Percentiles rank a stretch among this genome's conserved stretches.
These are phyloP conservation scores for Diarsia rubi DNA, from an alignment of 2,888 invertebrate species.

Conservation along the genomic window DNA sequence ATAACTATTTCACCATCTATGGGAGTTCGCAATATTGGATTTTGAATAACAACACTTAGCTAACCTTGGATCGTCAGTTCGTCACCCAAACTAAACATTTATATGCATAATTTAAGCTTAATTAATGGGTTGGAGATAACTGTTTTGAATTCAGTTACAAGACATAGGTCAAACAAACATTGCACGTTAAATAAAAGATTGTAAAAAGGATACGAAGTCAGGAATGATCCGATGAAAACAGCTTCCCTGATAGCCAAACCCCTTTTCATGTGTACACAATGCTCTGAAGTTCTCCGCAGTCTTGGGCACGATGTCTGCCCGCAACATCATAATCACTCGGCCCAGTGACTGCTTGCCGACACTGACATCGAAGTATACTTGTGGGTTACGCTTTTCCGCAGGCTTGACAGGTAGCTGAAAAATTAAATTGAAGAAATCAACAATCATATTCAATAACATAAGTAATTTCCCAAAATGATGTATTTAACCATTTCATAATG, in stretches of 20 bases:
- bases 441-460: neutral
- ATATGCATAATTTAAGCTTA: neutral
- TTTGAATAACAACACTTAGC: neutral
- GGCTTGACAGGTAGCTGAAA: constrained; percentile 81
- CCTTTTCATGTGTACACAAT: constrained; percentile 98
- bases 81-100: neutral
- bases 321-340: constrained; percentile 97
- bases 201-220: constrained; percentile 96
- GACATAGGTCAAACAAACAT: neutral
- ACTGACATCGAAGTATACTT: constrained; percentile 98
- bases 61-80: neutral
- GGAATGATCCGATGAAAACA: constrained; percentile 98
- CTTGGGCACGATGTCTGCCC: constrained; percentile 98
- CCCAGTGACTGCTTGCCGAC: constrained; percentile 97
- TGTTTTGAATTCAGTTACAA: neutral
- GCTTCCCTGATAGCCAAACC: constrained; percentile 98
- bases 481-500: neutral
- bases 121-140: neutral
- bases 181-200: neutral
- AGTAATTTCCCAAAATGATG: neutral
- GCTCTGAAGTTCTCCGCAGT: constrained; percentile 98
- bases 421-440: constrained; percentile 30
- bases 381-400: constrained; percentile 93
- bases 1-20: neutral
- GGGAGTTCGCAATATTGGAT: neutral